Conservation (phyloP, 2,888 invertebrate genomes). For the Caenorhabditis sp. region DNA sequence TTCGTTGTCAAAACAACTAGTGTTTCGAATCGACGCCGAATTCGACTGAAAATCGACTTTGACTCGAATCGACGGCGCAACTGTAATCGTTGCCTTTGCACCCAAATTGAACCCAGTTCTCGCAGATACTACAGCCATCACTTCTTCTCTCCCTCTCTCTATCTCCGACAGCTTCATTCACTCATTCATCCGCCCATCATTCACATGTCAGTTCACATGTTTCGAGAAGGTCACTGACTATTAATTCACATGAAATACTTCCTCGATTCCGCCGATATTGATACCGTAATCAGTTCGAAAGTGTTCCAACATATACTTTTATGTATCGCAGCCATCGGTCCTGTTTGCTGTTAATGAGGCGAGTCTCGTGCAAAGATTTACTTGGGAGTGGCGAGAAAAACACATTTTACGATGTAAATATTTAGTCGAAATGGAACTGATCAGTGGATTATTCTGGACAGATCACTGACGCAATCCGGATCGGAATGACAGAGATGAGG, state of each 20-base stretch:
- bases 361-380: not conserved
- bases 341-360: too few relatives aligned
- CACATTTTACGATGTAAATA: not conserved
- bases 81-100: conserved; percentile 7
- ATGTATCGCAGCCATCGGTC: too few relatives aligned
- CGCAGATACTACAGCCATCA: not conserved
- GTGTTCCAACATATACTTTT: not conserved
- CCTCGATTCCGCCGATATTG: conserved; percentile 1
- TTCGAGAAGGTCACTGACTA: not conserved
- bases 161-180: too few relatives aligned
- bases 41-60: too few relatives aligned
- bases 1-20: too few relatives aligned
- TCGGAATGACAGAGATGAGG: too few relatives aligned
- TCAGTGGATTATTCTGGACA: not conserved
- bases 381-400: not conserved
- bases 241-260: conserved; percentile 23
- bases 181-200: too few relatives aligned
- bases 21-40: too few relatives aligned
- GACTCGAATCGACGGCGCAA: not conserved
- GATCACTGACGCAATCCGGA: too few relatives aligned
- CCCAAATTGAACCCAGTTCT: not conserved
- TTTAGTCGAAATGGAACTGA: not conserved
- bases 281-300: conserved; percentile 11
- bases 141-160: too few relatives aligned
- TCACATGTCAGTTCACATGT: conserved; percentile 28